Evolutionary conservation across 1,140 invertebrate genomes (phyloP), one percentile per base, ranked within the genome.

Genomic region (Brachionus koreanus): DNA sequence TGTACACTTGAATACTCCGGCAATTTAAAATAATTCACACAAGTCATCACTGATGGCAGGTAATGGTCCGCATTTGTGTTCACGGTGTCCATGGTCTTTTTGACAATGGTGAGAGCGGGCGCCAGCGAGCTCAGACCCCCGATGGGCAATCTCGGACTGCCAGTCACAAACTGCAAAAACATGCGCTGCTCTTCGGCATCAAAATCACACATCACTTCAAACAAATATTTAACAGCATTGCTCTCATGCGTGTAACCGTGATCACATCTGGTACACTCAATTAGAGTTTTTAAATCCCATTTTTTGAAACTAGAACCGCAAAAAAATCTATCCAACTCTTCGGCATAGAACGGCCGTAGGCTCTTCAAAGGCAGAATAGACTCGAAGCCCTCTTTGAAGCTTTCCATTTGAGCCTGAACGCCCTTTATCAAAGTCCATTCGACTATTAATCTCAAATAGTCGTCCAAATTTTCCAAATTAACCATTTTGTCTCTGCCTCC

Each of bases 11-110:
- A 94, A 90, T 99, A 99, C 89, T 98, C 97, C 19, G 97, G 97
- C 88, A 99, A 91, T 91, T 99, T 98, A 85, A 99, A 91, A 91
- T 98, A 99, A 91, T 98, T 98, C 82, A 98, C 96, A 91, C 97
- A 99, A 65, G 97, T 99, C 96, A 98, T 99, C 87, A 98, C 97
- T 84, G 96, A 98, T 86, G 97, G 97, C 86, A 99, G 90, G 90
- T 96, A 98, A 89, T 95, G 92, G 89, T 99, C 96, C 33, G 95
- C 92, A 89, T 87, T 86, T 9, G 84, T 92, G 35, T 23, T 63
- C 82, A 93, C 94, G 12, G 92, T 90, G 89, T 97, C 96, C 85
- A 97, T 91, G 12, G 94, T 95, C 90, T 98, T 98, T 63, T 95
- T 91, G 39, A 98, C 97, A 87, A 98, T 95, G 39, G 97, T 99